These are phyloP conservation scores for Xenops minutus DNA, from an alignment of 2,797 vertebrate species.

Conservation along the genomic window DNA sequence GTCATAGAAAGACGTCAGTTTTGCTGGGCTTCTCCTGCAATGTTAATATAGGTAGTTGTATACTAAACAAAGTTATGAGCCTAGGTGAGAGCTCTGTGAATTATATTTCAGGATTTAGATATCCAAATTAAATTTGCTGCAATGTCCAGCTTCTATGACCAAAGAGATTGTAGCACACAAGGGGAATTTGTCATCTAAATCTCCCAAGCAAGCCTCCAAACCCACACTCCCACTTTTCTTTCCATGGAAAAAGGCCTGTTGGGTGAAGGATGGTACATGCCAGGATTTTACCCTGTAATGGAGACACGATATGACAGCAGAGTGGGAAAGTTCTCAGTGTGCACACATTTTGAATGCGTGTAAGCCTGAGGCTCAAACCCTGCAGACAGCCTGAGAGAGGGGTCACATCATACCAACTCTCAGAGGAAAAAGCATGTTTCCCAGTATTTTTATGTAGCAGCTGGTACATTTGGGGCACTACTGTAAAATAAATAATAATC, in stretches of 20 bases:
- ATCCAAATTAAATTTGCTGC: neutral
- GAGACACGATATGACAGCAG: neutral
- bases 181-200: neutral
- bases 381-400: neutral
- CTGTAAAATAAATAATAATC: slow-evolving; percentile 50
- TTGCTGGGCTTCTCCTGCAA: neutral
- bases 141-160: neutral
- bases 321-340: slow-evolving; percentile 19
- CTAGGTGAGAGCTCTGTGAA: neutral
- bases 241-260: neutral
- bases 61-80: neutral
- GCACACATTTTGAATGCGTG: neutral
- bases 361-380: slow-evolving; percentile 18
- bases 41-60: neutral
- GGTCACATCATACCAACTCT: neutral
- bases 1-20: neutral
- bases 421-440: neutral
- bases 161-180: neutral
- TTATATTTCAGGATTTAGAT: neutral
- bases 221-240: neutral
- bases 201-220: neutral
- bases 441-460: slow-evolving; percentile 28
- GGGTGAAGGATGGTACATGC: neutral
- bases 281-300: neutral
- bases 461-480: slow-evolving; percentile 42